phyloP scores from a whole-genome alignment of 2,113 vertebrate genomes.

The Mola mola region DNA sequence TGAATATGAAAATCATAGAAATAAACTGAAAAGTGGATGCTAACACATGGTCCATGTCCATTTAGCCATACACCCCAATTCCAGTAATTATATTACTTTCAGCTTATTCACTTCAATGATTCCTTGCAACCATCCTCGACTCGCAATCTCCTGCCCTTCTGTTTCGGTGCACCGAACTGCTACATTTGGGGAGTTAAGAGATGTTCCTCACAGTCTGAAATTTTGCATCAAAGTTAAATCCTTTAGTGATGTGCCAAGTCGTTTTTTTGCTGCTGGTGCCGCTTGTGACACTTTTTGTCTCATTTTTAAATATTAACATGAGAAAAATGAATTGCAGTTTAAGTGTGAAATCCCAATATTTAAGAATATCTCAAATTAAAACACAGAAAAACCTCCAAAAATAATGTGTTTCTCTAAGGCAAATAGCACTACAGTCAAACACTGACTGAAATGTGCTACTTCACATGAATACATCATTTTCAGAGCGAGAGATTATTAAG shows the following conservation, averaged over 20 bases:
- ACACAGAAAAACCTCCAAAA: background rate
- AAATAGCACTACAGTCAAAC: conserved; percentile 6
- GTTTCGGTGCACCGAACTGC: background rate
- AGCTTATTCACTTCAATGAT: background rate
- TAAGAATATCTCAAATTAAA: background rate
- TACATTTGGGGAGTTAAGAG: background rate
- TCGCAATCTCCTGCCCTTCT: background rate
- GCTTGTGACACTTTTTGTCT: background rate
- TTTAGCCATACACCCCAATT: background rate
- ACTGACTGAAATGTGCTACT: conserved; percentile 15
- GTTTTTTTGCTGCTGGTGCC: background rate
- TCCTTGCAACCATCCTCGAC: no score
- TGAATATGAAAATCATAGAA: background rate
- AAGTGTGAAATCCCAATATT: conserved; percentile 12
- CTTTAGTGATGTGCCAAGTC: background rate
- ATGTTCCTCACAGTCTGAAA: background rate
- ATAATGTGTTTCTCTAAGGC: conserved; percentile 3
- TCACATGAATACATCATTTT: background rate
- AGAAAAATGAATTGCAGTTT: background rate
- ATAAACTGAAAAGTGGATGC: background rate
- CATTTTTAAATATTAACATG: background rate
- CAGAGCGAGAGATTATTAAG: background rate
- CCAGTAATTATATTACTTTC: background rate
- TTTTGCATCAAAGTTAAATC: background rate
- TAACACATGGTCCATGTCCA: background rate